A percentile compares a stretch with the other conserved stretches of the same genome.
Evolutionary conservation across 2,797 vertebrate genomes (phyloP).

Genomic region (Gadopsis bispinosus): DNA sequence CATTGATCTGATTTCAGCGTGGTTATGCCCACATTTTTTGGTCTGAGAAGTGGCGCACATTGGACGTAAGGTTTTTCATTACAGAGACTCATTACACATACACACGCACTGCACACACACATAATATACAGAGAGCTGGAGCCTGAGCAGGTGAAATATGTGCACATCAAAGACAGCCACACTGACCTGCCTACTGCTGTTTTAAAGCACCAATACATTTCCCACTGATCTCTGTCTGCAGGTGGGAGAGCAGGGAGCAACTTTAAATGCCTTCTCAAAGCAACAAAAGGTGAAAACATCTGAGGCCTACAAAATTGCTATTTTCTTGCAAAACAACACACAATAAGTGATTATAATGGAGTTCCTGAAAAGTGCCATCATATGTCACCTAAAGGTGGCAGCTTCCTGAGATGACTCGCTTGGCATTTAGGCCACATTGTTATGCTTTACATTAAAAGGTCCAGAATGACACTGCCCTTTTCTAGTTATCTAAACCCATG

Average conservation of each 20-base stretch:
- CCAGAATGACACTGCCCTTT: background rate
- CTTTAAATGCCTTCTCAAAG: constrained; percentile 59
- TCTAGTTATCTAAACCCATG: background rate
- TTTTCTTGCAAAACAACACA: constrained; percentile 29
- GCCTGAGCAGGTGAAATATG: constrained; percentile 67
- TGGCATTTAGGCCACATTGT: constrained; percentile 19
- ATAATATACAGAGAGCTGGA: background rate
- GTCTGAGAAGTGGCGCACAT: constrained; percentile 19
- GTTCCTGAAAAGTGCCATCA: constrained; percentile 27
- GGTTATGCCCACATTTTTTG: constrained; percentile 26
- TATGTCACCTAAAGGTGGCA: constrained; percentile 6
- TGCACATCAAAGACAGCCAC: constrained; percentile 73
- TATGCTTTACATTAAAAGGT: constrained; percentile 14
- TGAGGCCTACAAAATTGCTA: constrained; percentile 11
- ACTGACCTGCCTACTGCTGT: constrained; percentile 67
- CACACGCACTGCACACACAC: background rate
- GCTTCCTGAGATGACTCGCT: constrained; percentile 23
- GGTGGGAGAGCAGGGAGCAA: constrained; percentile 30
- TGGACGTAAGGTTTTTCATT: constrained; percentile 17
- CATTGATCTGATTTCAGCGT: constrained; percentile 53
- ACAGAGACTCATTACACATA: constrained; percentile 16
- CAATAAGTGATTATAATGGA: constrained; percentile 17
- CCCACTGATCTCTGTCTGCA: constrained; percentile 62
- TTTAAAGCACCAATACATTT: constrained; percentile 70
- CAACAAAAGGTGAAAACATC: constrained; percentile 48